phyloP scores from a whole-genome alignment of 2,888 invertebrate genomes.

The Drosophila paramelanica region DNA sequence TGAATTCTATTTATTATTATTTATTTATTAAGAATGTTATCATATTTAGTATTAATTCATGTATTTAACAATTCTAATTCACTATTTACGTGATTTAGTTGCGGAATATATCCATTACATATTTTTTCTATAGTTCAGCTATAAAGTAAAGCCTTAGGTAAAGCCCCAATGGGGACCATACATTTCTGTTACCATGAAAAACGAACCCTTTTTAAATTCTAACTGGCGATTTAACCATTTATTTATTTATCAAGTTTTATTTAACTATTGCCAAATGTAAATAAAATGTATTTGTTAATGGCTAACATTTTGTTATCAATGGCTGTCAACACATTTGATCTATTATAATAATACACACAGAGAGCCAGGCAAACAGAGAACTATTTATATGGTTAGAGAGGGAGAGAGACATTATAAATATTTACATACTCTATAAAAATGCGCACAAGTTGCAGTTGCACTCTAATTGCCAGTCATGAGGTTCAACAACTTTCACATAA shows the following conservation, averaged over 20 bases:
- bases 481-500: constrained; percentile 83
- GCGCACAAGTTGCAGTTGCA: constrained; percentile 64
- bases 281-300: background rate
- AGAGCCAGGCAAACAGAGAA: background rate
- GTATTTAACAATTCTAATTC: too few species aligned
- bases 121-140: too few species aligned
- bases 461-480: constrained; percentile 78
- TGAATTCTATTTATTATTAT: too few species aligned
- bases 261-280: background rate
- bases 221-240: too few species aligned
- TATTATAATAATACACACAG: constrained; percentile 5
- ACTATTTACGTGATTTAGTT: too few species aligned
- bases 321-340: constrained; percentile 8
- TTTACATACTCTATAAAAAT: constrained; percentile 51
- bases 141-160: too few species aligned
- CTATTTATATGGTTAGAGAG: background rate
- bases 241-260: background rate
- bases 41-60: too few species aligned
- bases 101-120: too few species aligned
- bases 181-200: too few species aligned
- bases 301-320: constrained; percentile 15
- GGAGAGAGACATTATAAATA: constrained; percentile 40
- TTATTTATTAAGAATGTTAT: too few species aligned
- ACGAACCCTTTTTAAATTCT: too few species aligned
- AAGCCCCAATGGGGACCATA: too few species aligned